Percentiles rank a stretch among this genome's conserved stretches.
These are phyloP conservation scores for Pangasianodon hypophthalmus DNA, from an alignment of 2,113 vertebrate species.

Conservation along the genomic window DNA sequence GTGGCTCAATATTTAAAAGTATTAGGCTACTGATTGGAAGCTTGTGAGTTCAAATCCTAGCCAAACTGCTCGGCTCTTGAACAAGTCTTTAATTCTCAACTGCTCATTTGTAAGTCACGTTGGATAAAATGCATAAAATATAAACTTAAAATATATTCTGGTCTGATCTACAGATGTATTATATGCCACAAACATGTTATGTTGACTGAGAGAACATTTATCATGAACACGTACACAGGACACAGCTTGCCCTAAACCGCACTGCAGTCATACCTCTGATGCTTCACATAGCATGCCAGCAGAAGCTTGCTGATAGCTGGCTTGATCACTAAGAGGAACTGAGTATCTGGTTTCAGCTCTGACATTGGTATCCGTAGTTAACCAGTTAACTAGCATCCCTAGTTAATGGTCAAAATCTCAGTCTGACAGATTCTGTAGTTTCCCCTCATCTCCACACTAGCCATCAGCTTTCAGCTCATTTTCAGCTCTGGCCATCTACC, in stretches of 20 bases:
- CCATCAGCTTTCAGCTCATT: constrained; percentile 53
- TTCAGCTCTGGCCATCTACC: constrained; percentile 47
- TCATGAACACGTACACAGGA: background rate
- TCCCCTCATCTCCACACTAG: constrained; percentile 52
- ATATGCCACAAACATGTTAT: too few species aligned
- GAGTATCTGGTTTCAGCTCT: background rate
- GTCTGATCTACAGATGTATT: background rate
- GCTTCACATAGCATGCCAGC: background rate
- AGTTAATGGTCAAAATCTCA: background rate
- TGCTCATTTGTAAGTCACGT: background rate
- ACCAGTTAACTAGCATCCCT: background rate
- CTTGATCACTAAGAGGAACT: background rate
- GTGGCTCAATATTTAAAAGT: background rate
- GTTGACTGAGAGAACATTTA: background rate
- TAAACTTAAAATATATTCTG: background rate
- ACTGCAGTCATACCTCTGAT: background rate
- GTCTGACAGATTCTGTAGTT: constrained; percentile 1
- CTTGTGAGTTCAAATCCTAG: background rate
- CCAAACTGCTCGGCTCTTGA: background rate
- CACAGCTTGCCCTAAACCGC: background rate
- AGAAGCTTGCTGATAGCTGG: background rate
- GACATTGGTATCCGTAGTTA: background rate
- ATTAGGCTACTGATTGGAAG: background rate
- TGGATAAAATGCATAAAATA: background rate
- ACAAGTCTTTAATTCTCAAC: background rate